A percentile compares a stretch with the other conserved stretches of the same genome.
Conservation (phyloP, 2,113 vertebrate genomes). For the Cygnus buccinator region DNA sequence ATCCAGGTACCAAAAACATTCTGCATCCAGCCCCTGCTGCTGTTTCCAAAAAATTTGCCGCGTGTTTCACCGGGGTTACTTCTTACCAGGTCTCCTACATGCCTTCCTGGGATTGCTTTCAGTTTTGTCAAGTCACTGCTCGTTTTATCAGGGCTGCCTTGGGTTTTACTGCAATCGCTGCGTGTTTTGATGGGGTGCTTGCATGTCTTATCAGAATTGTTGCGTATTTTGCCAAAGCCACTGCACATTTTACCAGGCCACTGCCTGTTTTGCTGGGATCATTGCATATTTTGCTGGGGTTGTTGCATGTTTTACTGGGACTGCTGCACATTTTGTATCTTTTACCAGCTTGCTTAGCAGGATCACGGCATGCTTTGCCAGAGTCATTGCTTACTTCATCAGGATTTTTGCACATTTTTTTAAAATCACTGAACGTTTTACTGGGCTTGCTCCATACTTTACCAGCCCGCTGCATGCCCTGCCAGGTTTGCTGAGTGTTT, state of each 20-base stretch:
- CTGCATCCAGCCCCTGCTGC: background rate
- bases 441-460: background rate
- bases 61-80: fast-evolving
- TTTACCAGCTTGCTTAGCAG: background rate
- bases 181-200: background rate
- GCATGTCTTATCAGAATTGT: background rate
- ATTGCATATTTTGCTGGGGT: too few species aligned
- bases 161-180: fast-evolving
- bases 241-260: background rate
- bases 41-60: too few species aligned
- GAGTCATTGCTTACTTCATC: too few species aligned
- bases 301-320: background rate
- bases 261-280: background rate
- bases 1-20: too few species aligned
- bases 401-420: too few species aligned
- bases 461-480: background rate
- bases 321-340: too few species aligned
- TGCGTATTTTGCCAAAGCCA: background rate
- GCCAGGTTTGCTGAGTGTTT: fast-evolving
- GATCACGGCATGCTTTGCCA: fast-evolving
- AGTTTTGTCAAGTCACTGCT: background rate
- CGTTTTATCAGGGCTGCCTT: too few species aligned
- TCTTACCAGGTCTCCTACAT: background rate
- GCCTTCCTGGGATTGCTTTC: background rate
- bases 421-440: fast-evolving